A percentile compares a stretch with the other conserved stretches of the same genome.
Conservation (phyloP, 64 coral and sea anemone species). For the Pocillopora verrucosa region DNA sequence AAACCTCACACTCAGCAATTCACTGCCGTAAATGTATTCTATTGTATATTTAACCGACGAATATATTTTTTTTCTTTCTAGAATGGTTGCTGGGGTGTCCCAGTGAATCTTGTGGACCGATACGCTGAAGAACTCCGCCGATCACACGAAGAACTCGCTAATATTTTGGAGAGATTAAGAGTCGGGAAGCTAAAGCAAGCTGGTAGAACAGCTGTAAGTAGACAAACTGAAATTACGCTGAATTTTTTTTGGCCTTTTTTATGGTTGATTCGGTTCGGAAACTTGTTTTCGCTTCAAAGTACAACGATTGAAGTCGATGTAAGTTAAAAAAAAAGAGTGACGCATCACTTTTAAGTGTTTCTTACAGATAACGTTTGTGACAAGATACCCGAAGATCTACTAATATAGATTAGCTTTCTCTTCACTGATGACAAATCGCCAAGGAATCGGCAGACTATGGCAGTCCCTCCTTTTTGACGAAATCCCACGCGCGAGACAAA, state of each 20-base stretch:
- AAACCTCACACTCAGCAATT: too few relatives aligned
- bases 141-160: conserved; percentile 67
- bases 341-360: too few relatives aligned
- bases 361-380: too few relatives aligned
- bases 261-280: background rate
- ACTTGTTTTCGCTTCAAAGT: too few relatives aligned
- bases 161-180: conserved; percentile 82
- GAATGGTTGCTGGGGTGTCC: conserved; percentile 87
- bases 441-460: too few relatives aligned
- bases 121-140: conserved; percentile 86
- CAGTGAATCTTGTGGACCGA: conserved; percentile 81
- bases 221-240: background rate
- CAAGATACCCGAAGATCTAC: too few relatives aligned
- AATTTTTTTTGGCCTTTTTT: background rate
- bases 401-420: too few relatives aligned
- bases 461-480: too few relatives aligned
- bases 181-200: conserved; percentile 55
- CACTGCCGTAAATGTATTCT: conserved; percentile 4
- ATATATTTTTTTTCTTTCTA: conserved; percentile 21
- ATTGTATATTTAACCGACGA: background rate
- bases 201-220: conserved; percentile 36
- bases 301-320: too few relatives aligned
- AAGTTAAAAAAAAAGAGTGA: too few relatives aligned
- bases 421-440: too few relatives aligned
- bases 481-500: too few relatives aligned